Evolutionary conservation across 1,140 invertebrate genomes (phyloP), one percentile per base, ranked within the genome.

Genomic region (Linepithema humile): DNA sequence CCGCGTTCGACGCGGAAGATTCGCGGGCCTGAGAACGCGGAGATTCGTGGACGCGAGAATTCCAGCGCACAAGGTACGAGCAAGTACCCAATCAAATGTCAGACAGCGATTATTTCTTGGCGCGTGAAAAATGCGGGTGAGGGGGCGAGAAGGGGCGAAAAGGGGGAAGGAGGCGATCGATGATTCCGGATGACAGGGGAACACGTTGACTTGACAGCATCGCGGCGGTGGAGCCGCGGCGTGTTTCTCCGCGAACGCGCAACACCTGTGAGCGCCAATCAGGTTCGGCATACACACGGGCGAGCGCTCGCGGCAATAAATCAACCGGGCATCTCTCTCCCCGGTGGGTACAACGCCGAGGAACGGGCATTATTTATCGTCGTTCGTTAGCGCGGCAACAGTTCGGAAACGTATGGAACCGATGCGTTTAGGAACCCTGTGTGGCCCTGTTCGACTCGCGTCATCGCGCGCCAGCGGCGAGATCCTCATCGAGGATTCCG

Each of bases 221-320:
- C 64, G 74, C 65, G 73, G 74, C 32, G 53, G 65, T 32, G 59
- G 62, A n/a, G 82, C 50, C n/a, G 53, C 43, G 43, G 15, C 43
- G 43, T 45, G 43, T 45, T 45, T 73, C 65, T 20, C 10, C 65
- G 50, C 38, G 77, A 67, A 82, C 83, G 84, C 83, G 82, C 83
- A 91, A 89, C 91, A 92, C 92, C 91, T 91, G 91, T 59, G 82
- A 82, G 86, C 85, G 83, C 91, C 90, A 91, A 92, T 92, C 91
- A 91, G 86, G 84, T 86, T 75, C 85, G 88, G 85, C 88, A 83
- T 90, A 83, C 62, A 82, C 86, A 43, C 38, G 60, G 60, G 32
- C 59, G 50, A 59, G 40, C 29, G 84, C 50, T 48, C 75, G 62
- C 40, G 64, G 84, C 72, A 86, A 92, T 93, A 92, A 92, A 93